Conservation (phyloP, 1,140 invertebrate species). For the Periplaneta americana region DNA sequence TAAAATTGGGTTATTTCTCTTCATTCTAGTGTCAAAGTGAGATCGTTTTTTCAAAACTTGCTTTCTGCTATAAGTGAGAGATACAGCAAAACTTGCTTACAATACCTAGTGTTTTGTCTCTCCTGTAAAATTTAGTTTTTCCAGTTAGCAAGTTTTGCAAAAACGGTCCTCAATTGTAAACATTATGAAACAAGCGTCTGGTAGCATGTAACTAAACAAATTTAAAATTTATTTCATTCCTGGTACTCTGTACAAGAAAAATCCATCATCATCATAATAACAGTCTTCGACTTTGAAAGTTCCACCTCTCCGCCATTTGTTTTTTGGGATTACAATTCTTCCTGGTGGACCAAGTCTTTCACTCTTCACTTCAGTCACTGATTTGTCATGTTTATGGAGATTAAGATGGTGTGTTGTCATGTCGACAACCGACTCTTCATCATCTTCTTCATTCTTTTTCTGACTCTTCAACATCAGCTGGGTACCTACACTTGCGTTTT, state of each 20-base stretch:
- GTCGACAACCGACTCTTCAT: background rate
- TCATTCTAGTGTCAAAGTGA: too few relatives aligned
- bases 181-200: too few relatives aligned
- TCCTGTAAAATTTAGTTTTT: too few relatives aligned
- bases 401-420: background rate
- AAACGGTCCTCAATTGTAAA: too few relatives aligned
- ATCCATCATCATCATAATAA: conserved; percentile 69
- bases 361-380: background rate
- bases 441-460: background rate
- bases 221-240: conserved; percentile 47
- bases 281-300: conserved; percentile 68
- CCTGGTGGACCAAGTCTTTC: background rate
- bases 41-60: too few relatives aligned
- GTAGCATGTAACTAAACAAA: too few relatives aligned
- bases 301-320: conserved; percentile 30
- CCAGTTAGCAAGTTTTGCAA: too few relatives aligned
- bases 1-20: too few relatives aligned
- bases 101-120: too few relatives aligned
- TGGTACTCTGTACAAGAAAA: conserved; percentile 67
- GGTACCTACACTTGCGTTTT: background rate
- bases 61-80: too few relatives aligned
- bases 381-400: background rate
- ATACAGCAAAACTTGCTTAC: too few relatives aligned
- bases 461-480: background rate
- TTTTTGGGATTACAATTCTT: conserved; percentile 9